These are phyloP conservation scores for Lymantria monacha DNA, from an alignment of 2,888 invertebrate genomes.

Conservation along the genomic window DNA sequence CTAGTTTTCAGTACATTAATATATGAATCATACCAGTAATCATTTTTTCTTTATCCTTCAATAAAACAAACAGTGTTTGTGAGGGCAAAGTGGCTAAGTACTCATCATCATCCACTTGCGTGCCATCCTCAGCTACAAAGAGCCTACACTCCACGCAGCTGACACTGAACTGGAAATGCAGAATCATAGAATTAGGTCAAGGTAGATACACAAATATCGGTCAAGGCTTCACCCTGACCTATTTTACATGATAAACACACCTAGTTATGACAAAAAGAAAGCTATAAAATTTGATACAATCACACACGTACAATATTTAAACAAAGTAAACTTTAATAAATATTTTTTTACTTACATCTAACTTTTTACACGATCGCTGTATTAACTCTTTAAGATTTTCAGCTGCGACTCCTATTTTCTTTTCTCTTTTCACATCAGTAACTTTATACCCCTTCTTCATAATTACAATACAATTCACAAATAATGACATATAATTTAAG, in stretches of 20 bases:
- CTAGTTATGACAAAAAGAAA: conserved; percentile 38
- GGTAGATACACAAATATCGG: conserved; percentile 47
- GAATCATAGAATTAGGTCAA: conserved; percentile 52
- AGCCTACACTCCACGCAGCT: conserved; percentile 73
- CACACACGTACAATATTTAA: neutral
- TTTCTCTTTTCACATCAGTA: conserved; percentile 85
- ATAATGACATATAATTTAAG: neutral
- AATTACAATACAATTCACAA: conserved; percentile 26
- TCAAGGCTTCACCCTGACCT: conserved; percentile 64
- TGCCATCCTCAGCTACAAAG: conserved; percentile 85
- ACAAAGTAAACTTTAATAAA: conserved; percentile 7
- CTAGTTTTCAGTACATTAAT: too few species aligned
- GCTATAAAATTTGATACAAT: neutral
- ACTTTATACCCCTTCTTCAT: conserved; percentile 88
- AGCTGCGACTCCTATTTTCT: conserved; percentile 88
- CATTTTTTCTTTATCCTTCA: conserved; percentile 76
- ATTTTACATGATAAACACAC: conserved; percentile 43
- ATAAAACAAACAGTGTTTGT: conserved; percentile 87
- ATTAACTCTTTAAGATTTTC: conserved; percentile 85
- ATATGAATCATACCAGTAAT: conserved; percentile 73
- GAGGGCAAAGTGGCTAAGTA: conserved; percentile 88
- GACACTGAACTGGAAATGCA: conserved; percentile 72
- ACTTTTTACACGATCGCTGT: conserved; percentile 85
- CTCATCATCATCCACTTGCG: conserved; percentile 87
- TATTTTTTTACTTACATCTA: conserved; percentile 74